Evolutionary conservation across 2,797 vertebrate genomes (phyloP).

Genomic region (Sitta carolinensis): DNA sequence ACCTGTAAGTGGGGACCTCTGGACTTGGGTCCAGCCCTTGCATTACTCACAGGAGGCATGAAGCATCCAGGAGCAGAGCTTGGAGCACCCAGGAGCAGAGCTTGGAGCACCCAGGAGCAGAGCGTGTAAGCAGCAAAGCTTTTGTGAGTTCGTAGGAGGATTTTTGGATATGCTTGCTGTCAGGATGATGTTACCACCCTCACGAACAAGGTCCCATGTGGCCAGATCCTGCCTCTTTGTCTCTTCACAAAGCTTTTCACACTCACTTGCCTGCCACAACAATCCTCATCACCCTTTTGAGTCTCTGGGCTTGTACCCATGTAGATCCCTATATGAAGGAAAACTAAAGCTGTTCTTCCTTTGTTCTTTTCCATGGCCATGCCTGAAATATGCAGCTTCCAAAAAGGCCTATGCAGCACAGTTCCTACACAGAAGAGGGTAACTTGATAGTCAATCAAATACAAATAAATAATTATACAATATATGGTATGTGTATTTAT

Average conservation of each 20-base stretch:
- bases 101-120: background rate
- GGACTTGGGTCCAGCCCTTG: background rate
- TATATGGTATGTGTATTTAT: background rate
- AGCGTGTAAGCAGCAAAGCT: rapidly evolving
- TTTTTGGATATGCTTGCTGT: background rate
- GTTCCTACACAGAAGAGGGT: background rate
- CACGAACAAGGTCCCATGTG: rapidly evolving
- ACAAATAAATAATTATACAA: background rate
- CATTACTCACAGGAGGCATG: background rate
- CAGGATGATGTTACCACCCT: background rate
- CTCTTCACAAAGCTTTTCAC: conserved; percentile 1
- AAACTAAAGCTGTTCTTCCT: background rate
- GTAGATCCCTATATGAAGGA: background rate
- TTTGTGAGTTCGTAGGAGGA: background rate
- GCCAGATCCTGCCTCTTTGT: background rate
- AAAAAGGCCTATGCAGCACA: background rate
- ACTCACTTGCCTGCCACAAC: background rate
- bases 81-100: background rate
- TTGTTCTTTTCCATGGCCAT: background rate
- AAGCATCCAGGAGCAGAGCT: background rate
- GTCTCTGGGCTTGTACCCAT: background rate
- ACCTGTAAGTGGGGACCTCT: background rate
- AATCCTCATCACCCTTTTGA: background rate
- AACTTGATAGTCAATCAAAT: background rate
- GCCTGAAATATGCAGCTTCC: background rate